These are phyloP conservation scores for Toxonevra muliebris DNA, from an alignment of 2,888 invertebrate species.

Conservation along the genomic window DNA sequence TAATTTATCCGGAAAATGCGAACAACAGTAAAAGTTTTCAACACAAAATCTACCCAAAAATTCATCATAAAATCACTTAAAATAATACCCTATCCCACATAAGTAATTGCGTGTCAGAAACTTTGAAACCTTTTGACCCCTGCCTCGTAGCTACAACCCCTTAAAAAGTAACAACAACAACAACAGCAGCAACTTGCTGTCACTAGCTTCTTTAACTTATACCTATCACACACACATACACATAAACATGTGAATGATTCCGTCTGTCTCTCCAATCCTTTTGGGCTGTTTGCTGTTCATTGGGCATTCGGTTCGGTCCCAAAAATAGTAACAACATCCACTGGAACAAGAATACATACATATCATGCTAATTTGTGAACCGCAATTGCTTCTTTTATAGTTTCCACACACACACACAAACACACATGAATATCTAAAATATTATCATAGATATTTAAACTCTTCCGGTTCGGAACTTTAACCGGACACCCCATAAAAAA, in stretches of 20 bases:
- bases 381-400: conserved; percentile 9
- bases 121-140: conserved; percentile 54
- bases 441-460: conserved; percentile 29
- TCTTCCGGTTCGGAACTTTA: conserved; percentile 35
- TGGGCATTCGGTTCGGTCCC: too few species aligned
- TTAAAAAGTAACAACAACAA: too few species aligned
- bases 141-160: background rate
- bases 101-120: conserved; percentile 58
- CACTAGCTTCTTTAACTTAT: too few species aligned
- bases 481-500: conserved; percentile 34
- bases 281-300: too few species aligned
- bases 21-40: conserved; percentile 38
- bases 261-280: too few species aligned
- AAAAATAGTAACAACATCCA: too few species aligned
- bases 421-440: background rate
- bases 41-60: conserved; percentile 47
- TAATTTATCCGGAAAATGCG: conserved; percentile 28
- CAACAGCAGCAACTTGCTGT: too few species aligned
- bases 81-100: conserved; percentile 52
- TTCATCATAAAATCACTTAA: conserved; percentile 63
- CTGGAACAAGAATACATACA: background rate
- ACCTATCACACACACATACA: too few species aligned
- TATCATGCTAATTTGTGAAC: conserved; percentile 27
- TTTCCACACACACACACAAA: background rate
- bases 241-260: background rate